Evolutionary conservation across 1,140 invertebrate genomes (phyloP).

Genomic region (Platyscapa corneri): DNA sequence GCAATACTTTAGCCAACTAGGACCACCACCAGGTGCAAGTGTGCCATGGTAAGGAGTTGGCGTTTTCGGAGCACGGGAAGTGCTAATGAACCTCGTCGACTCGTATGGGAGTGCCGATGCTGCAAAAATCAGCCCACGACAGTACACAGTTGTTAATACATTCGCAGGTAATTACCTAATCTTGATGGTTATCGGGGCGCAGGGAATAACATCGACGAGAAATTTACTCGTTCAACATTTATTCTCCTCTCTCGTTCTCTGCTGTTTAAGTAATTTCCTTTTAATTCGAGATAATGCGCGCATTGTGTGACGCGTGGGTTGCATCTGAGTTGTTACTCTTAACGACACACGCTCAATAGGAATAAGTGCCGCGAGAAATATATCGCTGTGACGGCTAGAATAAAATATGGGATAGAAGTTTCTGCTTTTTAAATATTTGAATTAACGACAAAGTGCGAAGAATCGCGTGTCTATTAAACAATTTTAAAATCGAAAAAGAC

Average conservation of each 20-base stretch:
- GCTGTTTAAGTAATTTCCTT: neutral
- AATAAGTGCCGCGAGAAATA: neutral
- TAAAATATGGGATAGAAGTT: neutral
- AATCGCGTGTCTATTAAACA: neutral
- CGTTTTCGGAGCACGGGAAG: too few relatives aligned
- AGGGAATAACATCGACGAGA: too few relatives aligned
- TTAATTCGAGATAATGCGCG: constrained; percentile 1
- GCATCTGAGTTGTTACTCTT: neutral
- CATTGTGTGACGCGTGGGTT: neutral
- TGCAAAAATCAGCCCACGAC: neutral
- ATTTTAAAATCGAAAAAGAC: neutral
- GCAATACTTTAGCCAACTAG: too few relatives aligned
- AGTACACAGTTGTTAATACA: too few relatives aligned
- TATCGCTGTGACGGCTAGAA: neutral
- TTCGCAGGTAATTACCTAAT: too few relatives aligned
- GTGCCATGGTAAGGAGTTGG: too few relatives aligned
- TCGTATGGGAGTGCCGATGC: too few relatives aligned
- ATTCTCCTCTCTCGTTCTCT: neutral
- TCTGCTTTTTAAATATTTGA: neutral
- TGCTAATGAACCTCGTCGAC: too few relatives aligned
- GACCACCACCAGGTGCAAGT: too few relatives aligned
- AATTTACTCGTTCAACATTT: too few relatives aligned
- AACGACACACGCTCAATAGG: neutral
- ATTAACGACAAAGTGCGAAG: neutral
- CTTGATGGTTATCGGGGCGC: too few relatives aligned